Evolutionary conservation across 2,888 invertebrate species (phyloP).

Genomic region (Ptychoptera albimana): DNA sequence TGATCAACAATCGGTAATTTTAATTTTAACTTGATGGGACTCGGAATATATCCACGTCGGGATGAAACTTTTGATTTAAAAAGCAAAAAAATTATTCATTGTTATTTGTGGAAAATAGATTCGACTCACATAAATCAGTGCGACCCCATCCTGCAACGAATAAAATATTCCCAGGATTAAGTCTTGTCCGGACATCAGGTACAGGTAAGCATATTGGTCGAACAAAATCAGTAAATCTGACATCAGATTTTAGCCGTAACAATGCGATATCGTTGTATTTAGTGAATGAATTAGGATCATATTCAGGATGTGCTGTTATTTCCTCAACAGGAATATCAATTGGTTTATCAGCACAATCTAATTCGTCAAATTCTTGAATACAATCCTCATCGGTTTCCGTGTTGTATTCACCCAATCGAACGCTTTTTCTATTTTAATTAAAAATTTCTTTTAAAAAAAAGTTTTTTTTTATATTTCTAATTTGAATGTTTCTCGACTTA

Average conservation of each 20-base stretch:
- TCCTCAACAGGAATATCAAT: conserved; percentile 44
- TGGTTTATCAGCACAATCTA: conserved; percentile 45
- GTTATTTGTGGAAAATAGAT: not conserved
- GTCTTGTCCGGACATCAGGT: conserved; percentile 17
- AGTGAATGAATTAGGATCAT: conserved; percentile 32
- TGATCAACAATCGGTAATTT: conserved; percentile 39
- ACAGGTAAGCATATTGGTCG: conserved; percentile 40
- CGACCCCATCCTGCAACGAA: conserved; percentile 46
- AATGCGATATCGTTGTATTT: conserved; percentile 42
- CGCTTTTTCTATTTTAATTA: conserved; percentile 23
- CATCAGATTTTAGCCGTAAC: conserved; percentile 21
- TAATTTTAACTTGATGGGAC: conserved; percentile 47
- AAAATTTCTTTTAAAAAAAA: not conserved
- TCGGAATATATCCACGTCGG: conserved; percentile 27
- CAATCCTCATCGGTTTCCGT: conserved; percentile 44
- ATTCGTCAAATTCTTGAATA: conserved; percentile 25
- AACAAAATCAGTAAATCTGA: conserved; percentile 35
- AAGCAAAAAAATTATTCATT: not conserved
- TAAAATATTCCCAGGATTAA: conserved; percentile 32
- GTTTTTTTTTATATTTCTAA: not conserved
- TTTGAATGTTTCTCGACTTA: conserved; percentile 26
- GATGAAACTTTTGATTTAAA: conserved; percentile 20
- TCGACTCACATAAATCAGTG: conserved; percentile 32
- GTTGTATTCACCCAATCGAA: conserved; percentile 51
- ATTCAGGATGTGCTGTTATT: conserved; percentile 47